Evolutionary conservation across 1,140 invertebrate genomes (phyloP).

Genomic region (Microplitis demolitor): DNA sequence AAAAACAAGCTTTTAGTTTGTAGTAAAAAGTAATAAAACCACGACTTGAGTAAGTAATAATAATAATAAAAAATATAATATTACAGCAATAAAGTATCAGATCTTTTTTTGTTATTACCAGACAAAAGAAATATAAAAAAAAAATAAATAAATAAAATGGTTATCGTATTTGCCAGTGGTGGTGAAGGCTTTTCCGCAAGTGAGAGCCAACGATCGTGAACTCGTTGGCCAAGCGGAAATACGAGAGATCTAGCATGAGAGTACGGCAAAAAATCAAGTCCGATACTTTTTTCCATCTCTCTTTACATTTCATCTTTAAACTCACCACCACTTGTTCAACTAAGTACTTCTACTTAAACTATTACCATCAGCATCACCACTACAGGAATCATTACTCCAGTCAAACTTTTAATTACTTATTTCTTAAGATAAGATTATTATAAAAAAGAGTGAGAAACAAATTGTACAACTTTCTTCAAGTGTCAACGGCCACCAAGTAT

Average conservation of each 20-base stretch:
- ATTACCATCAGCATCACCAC: neutral
- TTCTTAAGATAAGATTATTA: conserved; percentile 30
- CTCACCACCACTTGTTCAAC: no score
- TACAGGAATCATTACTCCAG: conserved; percentile 41
- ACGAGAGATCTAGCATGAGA: neutral
- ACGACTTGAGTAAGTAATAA: neutral
- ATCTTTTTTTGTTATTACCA: neutral
- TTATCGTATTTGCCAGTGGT: conserved; percentile 5
- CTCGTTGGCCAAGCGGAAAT: conserved; percentile 2
- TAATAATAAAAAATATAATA: neutral
- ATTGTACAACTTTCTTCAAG: neutral
- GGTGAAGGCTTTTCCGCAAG: neutral
- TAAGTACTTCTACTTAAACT: no score
- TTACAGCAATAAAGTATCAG: neutral
- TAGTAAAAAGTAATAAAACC: neutral
- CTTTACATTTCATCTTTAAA: neutral
- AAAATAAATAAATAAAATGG: neutral
- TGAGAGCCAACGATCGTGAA: conserved; percentile 10
- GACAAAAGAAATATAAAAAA: neutral
- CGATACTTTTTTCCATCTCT: neutral
- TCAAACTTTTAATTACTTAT: conserved; percentile 54
- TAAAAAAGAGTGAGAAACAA: neutral
- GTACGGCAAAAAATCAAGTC: neutral
- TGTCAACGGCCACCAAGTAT: neutral
- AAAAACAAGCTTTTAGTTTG: neutral